A percentile compares a stretch with the other conserved stretches of the same genome.
Conservation (phyloP, 2,113 vertebrate species). For the Carettochelys insculpta region DNA sequence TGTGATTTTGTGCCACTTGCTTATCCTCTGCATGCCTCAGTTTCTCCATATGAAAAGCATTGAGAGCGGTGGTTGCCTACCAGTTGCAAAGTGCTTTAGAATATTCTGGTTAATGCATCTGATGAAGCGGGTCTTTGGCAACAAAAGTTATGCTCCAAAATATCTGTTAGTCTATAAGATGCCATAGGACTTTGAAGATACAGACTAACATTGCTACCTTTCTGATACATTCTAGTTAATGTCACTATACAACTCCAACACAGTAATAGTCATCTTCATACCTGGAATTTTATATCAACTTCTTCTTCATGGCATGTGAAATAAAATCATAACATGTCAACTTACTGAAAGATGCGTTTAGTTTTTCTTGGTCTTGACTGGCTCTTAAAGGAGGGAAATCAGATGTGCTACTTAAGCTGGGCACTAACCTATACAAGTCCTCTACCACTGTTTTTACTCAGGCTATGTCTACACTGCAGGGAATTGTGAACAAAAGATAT, state of each 20-base stretch:
- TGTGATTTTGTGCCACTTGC: accelerated
- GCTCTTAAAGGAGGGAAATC: neutral
- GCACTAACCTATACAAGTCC: neutral
- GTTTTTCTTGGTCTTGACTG: neutral
- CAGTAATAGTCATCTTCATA: neutral
- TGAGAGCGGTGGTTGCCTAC: neutral
- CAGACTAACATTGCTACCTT: too few species aligned
- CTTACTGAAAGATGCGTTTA: neutral
- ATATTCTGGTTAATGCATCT: too few species aligned
- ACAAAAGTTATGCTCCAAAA: too few species aligned
- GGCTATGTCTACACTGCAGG: too few species aligned
- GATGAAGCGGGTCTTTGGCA: too few species aligned
- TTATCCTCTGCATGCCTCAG: neutral
- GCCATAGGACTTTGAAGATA: too few species aligned
- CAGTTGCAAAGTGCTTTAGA: neutral
- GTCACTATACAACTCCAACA: neutral
- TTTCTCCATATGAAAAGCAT: neutral
- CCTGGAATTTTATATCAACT: neutral
- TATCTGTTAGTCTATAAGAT: too few species aligned
- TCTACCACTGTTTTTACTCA: neutral
- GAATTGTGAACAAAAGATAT: too few species aligned
- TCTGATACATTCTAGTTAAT: too few species aligned
- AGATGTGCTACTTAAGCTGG: neutral
- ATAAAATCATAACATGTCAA: neutral
- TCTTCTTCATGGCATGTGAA: accelerated